Percentiles rank a stretch among this genome's conserved stretches.
These are phyloP conservation scores for Odobenus rosmarus DNA, from an alignment of 2,113 vertebrate species.

Conservation along the genomic window DNA sequence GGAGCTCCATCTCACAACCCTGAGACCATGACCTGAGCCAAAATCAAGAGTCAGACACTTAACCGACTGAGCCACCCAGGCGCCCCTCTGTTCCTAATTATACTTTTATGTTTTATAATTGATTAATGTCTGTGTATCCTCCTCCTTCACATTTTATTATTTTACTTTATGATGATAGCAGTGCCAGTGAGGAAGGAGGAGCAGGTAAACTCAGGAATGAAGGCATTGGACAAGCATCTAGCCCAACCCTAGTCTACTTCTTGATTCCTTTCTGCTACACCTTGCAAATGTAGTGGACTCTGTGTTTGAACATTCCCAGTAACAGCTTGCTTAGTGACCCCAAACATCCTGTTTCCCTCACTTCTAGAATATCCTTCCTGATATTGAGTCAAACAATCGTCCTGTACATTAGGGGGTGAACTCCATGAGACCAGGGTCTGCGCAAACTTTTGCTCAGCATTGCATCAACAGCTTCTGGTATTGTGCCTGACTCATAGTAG, in stretches of 20 bases:
- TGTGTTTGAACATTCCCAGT: neutral
- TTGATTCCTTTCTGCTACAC: neutral
- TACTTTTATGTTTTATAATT: neutral
- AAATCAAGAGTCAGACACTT: neutral
- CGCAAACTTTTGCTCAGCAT: neutral
- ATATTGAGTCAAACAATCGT: neutral
- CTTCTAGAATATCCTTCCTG: neutral
- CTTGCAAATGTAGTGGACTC: neutral
- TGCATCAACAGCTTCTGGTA: neutral
- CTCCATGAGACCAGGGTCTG: neutral
- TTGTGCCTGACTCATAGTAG: neutral
- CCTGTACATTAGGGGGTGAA: neutral
- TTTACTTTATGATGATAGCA: neutral
- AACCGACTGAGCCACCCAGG: neutral
- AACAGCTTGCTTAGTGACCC: neutral
- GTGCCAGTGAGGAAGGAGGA: neutral
- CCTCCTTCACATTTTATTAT: neutral
- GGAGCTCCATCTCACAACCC: neutral
- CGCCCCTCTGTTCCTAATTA: neutral
- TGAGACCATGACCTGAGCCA: neutral
- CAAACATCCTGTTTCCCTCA: neutral
- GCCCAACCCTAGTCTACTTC: neutral
- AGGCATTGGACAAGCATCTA: neutral
- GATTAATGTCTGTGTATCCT: neutral
- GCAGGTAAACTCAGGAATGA: neutral